Conservation (phyloP, 2,797 vertebrate genomes). For the Sarcophilus harrisii region DNA sequence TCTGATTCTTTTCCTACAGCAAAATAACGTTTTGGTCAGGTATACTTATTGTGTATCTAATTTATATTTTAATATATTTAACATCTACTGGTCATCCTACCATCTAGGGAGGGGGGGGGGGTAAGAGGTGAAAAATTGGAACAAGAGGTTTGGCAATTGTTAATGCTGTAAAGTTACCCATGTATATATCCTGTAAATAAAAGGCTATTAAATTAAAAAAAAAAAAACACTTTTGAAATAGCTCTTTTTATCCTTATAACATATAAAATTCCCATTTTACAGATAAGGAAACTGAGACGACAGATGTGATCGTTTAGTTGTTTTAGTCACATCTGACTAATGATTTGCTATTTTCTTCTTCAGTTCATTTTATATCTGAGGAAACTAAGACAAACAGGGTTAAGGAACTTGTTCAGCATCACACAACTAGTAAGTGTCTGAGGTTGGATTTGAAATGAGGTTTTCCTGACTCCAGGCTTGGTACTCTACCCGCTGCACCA, state of each 20-base stretch:
- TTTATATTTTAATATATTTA: too few species aligned
- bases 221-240: background rate
- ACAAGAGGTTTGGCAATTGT: too few species aligned
- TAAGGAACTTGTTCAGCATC: background rate
- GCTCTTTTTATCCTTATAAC: background rate
- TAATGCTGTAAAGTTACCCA: too few species aligned
- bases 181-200: too few species aligned
- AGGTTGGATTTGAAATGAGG: background rate
- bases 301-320: background rate
- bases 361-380: background rate
- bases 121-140: too few species aligned
- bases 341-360: background rate
- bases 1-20: too few species aligned
- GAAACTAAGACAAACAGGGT: background rate
- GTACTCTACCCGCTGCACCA: background rate
- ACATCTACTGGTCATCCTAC: too few species aligned
- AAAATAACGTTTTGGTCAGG: too few species aligned
- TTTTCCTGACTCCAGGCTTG: background rate
- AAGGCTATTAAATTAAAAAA: too few species aligned
- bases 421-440: background rate
- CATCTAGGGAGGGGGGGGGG: too few species aligned
- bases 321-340: background rate
- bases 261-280: background rate
- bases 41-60: too few species aligned
- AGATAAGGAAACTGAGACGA: background rate